These are phyloP conservation scores for Cheilosia scutellata DNA, from an alignment of 2,888 invertebrate species.

Conservation along the genomic window DNA sequence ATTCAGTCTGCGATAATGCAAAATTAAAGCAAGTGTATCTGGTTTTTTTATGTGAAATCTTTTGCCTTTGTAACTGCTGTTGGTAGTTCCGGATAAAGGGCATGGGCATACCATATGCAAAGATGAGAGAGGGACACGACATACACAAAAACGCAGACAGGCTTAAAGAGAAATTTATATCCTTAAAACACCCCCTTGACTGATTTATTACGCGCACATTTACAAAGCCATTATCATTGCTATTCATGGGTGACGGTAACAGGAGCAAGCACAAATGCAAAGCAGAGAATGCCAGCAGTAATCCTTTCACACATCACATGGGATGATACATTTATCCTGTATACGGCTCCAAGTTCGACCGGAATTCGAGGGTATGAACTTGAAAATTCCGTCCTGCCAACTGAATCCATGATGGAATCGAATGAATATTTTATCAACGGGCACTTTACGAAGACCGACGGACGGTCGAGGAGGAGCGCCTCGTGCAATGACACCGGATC, in stretches of 20 bases:
- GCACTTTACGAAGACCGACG: constrained; percentile 46
- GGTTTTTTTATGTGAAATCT: constrained; percentile 38
- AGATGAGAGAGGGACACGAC: constrained; percentile 28
- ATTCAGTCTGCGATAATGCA: constrained; percentile 58
- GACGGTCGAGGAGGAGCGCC: constrained; percentile 31
- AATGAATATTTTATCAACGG: constrained; percentile 80
- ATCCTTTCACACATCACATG: constrained; percentile 75
- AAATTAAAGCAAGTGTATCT: constrained; percentile 63
- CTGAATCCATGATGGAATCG: constrained; percentile 78
- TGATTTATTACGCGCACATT: constrained; percentile 81
- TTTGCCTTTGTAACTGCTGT: constrained; percentile 24
- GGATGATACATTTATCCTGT: constrained; percentile 61
- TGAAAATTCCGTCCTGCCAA: constrained; percentile 73
- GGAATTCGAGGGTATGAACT: constrained; percentile 72
- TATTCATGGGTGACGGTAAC: constrained; percentile 66
- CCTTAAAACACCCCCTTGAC: constrained; percentile 80
- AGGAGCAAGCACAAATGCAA: constrained; percentile 66
- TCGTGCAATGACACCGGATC: constrained; percentile 76
- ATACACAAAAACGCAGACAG: constrained; percentile 76
- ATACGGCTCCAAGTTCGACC: constrained; percentile 37
- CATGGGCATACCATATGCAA: constrained; percentile 68
- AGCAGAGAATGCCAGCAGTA: constrained; percentile 71
- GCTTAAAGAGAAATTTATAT: constrained; percentile 81
- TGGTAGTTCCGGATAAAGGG: constrained; percentile 45
- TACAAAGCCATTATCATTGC: constrained; percentile 80